A percentile compares a stretch with the other conserved stretches of the same genome.
Evolutionary conservation across 2,113 vertebrate species (phyloP).

Genomic region (Semnornis frantzii): DNA sequence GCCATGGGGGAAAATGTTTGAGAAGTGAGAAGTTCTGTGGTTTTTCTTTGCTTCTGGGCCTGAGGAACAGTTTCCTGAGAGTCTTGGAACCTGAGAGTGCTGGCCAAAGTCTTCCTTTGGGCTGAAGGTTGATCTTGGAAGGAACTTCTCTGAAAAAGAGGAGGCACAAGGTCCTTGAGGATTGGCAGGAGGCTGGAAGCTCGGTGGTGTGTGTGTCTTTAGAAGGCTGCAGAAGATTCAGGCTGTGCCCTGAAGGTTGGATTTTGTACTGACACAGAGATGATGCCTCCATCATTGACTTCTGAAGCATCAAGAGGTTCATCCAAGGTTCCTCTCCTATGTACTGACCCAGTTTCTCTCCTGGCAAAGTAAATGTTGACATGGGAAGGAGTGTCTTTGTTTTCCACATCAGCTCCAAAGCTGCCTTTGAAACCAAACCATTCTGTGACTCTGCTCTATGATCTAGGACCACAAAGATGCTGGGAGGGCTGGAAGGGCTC

Average conservation of each 20-base stretch:
- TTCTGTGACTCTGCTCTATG: background rate
- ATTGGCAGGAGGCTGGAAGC: background rate
- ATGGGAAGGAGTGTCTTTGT: background rate
- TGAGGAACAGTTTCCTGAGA: background rate
- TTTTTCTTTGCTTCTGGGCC: constrained; percentile 30
- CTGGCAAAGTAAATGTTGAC: background rate
- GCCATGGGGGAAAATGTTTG: constrained; percentile 39
- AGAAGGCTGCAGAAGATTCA: background rate
- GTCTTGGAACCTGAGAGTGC: background rate
- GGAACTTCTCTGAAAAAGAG: background rate
- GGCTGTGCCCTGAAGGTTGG: background rate
- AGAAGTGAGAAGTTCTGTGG: constrained; percentile 42
- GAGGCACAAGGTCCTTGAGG: background rate
- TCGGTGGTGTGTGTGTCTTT: background rate
- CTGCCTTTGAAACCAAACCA: background rate
- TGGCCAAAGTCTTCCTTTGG: background rate
- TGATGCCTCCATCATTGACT: fast-evolving
- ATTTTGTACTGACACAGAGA: background rate
- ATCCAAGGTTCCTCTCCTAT: background rate
- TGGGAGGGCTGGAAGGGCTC: too few relatives aligned
- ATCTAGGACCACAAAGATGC: too few relatives aligned
- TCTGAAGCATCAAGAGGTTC: background rate
- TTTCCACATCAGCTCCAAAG: background rate
- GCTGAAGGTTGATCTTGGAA: constrained; percentile 2
- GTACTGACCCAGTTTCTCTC: background rate